Conservation (phyloP, 2,113 vertebrate species). For the Gadus macrocephalus region DNA sequence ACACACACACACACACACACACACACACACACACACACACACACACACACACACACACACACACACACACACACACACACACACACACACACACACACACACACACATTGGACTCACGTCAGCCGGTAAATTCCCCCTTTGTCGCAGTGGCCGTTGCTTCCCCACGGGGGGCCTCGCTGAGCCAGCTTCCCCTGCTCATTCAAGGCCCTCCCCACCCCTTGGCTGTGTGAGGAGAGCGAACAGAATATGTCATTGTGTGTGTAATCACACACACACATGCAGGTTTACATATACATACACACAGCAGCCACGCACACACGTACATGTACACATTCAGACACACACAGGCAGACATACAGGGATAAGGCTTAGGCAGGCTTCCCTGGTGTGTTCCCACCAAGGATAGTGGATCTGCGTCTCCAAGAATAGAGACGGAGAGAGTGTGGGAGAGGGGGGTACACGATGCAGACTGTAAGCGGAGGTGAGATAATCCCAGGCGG, state of each 20-base stretch:
- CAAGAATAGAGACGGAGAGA: constrained; percentile 2
- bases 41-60: constrained; percentile 2
- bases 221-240: constrained; percentile 41
- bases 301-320: constrained; percentile 8
- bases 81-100: neutral
- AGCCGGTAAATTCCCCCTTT: constrained; percentile 63
- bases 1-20: neutral
- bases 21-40: neutral
- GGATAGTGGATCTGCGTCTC: constrained; percentile 54
- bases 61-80: neutral
- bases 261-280: constrained; percentile 5
- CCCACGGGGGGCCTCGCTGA: constrained; percentile 60
- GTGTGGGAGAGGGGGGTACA: constrained; percentile 55
- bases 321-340: constrained; percentile 17
- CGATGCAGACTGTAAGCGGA: constrained; percentile 19
- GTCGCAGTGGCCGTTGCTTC: constrained; percentile 44
- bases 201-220: constrained; percentile 36
- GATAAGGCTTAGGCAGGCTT: constrained; percentile 55
- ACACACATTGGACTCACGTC: constrained; percentile 64
- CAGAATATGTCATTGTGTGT: constrained; percentile 42
- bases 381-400: constrained; percentile 52
- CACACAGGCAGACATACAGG: constrained; percentile 20
- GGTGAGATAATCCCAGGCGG: constrained; percentile 53
- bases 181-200: constrained; percentile 52
- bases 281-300: neutral